These are phyloP conservation scores for Hermaeophaga mercurialis DNA, from an alignment of 2,888 invertebrate genomes.

Conservation along the genomic window DNA sequence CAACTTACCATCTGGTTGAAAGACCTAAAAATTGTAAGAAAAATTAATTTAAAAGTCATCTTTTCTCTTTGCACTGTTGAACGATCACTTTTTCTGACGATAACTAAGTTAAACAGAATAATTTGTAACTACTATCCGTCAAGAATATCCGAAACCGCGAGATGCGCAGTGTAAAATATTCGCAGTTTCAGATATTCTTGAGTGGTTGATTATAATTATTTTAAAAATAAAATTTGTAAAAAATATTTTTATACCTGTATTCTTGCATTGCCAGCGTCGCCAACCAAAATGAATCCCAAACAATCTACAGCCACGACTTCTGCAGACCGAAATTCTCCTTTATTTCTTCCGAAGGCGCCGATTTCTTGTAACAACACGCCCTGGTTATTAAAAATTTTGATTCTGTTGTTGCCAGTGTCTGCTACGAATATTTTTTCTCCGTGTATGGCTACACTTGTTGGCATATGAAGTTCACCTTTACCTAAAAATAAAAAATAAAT, in stretches of 20 bases:
- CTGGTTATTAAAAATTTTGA: conserved; percentile 60
- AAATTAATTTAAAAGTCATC: no score
- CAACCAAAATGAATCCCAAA: conserved; percentile 76
- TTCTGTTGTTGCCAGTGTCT: conserved; percentile 75
- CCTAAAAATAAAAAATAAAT: conserved; percentile 11
- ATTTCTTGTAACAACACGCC: conserved; percentile 66
- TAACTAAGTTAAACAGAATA: no score
- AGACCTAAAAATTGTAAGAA: conserved; percentile 60
- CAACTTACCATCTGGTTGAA: conserved; percentile 71
- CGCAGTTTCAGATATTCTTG: no score
- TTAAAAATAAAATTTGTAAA: no score
- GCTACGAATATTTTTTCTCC: conserved; percentile 62
- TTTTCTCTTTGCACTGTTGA: no score
- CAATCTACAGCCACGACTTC: conserved; percentile 75
- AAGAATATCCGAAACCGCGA: no score
- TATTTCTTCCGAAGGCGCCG: conserved; percentile 68
- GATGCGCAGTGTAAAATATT: no score
- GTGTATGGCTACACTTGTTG: conserved; percentile 71
- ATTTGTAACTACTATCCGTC: no score
- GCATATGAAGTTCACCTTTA: conserved; percentile 65
- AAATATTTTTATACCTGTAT: conserved; percentile 60
- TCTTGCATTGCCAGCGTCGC: conserved; percentile 78
- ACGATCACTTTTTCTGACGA: no score
- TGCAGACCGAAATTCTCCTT: conserved; percentile 75
- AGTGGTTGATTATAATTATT: no score